A percentile compares a stretch with the other conserved stretches of the same genome.
phyloP scores from a whole-genome alignment of 2,888 invertebrate genomes.

The Amblyjoppa fuscipennis region DNA sequence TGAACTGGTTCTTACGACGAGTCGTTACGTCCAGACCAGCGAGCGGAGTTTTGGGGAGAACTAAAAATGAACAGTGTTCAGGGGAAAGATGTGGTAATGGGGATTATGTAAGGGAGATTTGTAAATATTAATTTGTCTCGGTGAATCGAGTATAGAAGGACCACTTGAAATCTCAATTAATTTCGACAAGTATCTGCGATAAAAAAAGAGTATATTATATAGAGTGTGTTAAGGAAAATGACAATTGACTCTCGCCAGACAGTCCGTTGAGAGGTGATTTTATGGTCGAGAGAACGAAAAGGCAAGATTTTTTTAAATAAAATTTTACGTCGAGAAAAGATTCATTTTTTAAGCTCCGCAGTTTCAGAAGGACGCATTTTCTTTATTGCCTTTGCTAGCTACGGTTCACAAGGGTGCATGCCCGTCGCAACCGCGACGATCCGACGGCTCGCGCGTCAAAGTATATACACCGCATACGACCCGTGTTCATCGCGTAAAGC shows the following conservation, averaged over 20 bases:
- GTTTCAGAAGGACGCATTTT: not conserved
- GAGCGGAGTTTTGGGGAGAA: not conserved
- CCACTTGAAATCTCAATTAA: no score
- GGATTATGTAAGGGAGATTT: no score
- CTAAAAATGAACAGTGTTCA: no score
- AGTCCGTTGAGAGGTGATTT: not conserved
- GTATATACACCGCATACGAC: not conserved
- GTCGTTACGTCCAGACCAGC: not conserved
- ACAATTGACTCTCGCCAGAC: not conserved
- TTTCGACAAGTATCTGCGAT: no score
- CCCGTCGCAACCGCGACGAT: not conserved
- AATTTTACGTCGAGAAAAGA: not conserved
- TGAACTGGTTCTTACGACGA: not conserved
- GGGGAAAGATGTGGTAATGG: no score
- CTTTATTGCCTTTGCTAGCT: not conserved
- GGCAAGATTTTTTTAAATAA: not conserved
- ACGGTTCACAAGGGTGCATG: not conserved
- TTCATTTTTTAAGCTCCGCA: not conserved
- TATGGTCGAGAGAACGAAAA: not conserved
- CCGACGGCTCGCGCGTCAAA: not conserved
- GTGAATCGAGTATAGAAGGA: no score
- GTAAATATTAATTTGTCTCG: no score
- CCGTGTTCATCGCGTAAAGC: constrained; percentile 6
- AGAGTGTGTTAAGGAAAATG: no score
- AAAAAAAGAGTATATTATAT: no score